phyloP scores from a whole-genome alignment of 2,113 vertebrate genomes.

The Rhinolophus ferrumequinum region DNA sequence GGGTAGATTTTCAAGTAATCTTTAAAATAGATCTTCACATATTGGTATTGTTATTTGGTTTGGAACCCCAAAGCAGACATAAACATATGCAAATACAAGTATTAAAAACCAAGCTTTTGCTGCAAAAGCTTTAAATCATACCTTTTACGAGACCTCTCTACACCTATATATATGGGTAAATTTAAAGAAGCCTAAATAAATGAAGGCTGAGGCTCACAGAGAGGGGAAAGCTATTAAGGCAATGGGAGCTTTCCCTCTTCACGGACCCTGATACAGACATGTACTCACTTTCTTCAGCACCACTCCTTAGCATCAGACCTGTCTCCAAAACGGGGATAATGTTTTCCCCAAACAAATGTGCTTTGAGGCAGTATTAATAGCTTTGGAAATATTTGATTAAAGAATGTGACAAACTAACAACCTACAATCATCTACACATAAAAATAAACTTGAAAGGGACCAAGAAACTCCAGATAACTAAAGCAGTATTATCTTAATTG shows the following conservation, averaged over 20 bases:
- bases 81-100: not conserved
- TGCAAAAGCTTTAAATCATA: not conserved
- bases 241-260: not conserved
- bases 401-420: not conserved
- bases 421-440: not conserved
- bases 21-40: constrained; percentile 1
- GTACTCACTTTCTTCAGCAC: not conserved
- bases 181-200: not conserved
- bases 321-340: not conserved
- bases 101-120: not conserved
- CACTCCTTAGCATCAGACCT: not conserved
- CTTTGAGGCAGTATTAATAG: not conserved
- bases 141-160: not conserved
- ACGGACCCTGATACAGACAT: not conserved
- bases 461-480: not conserved
- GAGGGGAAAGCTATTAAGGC: not conserved
- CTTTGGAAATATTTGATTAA: not conserved
- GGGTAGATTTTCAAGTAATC: not conserved
- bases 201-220: not conserved
- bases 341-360: not conserved
- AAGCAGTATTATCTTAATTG: not conserved
- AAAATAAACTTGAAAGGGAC: not conserved
- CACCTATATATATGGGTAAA: not conserved
- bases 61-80: not conserved
- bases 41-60: not conserved